Evolutionary conservation across 2,888 invertebrate genomes (phyloP).

Genomic region (Lasioglossum zephyrum): DNA sequence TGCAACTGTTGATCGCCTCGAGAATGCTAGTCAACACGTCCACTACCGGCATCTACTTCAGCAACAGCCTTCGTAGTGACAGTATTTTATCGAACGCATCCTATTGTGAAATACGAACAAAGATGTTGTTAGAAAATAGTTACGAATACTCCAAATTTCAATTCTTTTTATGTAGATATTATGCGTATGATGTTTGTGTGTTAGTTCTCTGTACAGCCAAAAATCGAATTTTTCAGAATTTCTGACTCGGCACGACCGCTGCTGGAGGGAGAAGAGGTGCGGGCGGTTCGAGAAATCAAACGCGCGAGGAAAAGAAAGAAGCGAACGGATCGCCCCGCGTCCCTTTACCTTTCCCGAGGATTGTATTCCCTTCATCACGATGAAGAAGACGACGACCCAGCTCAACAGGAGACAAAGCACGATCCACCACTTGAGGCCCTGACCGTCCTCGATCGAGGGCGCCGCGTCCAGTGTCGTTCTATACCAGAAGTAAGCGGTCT

Average conservation of each 20-base stretch:
- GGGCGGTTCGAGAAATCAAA: conserved; percentile 15
- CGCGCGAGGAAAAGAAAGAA: conserved; percentile 33
- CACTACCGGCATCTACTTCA: not conserved
- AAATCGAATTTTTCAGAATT: not conserved
- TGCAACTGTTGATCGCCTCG: not conserved
- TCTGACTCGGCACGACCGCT: not conserved
- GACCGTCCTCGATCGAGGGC: conserved; percentile 93
- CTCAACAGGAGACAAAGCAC: conserved; percentile 93
- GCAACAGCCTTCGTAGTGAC: not conserved
- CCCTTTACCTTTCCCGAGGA: conserved; percentile 94
- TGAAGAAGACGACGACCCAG: conserved; percentile 96
- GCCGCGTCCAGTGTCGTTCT: conserved; percentile 95
- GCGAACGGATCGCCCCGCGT: not conserved
- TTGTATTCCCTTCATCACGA: conserved; percentile 98
- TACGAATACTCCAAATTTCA: too few relatives aligned
- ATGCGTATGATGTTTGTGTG: not conserved
- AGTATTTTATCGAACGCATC: not conserved
- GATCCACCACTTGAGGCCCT: conserved; percentile 96
- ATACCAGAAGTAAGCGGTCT: conserved; percentile 97
- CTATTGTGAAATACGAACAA: not conserved
- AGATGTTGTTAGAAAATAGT: too few relatives aligned
- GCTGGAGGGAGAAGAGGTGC: not conserved
- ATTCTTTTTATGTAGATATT: not conserved
- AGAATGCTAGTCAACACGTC: not conserved
- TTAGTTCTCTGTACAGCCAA: not conserved